These are phyloP conservation scores for Tenthredo amoena DNA, from an alignment of 2,888 invertebrate genomes.

Conservation along the genomic window DNA sequence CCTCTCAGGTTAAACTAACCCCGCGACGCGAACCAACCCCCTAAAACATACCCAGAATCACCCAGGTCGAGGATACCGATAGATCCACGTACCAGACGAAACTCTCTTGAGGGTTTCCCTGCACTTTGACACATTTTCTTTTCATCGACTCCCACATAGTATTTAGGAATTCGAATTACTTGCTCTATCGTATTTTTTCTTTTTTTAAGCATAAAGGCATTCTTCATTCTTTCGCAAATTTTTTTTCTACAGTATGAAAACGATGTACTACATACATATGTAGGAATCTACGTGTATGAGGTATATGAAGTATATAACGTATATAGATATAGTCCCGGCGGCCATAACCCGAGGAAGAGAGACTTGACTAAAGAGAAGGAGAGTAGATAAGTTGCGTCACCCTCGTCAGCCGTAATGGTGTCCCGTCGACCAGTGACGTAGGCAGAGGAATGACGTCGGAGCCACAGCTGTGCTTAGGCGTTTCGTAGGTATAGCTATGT, in stretches of 20 bases:
- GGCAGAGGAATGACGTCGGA: slow-evolving; percentile 35
- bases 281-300: not conserved
- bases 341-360: slow-evolving; percentile 28
- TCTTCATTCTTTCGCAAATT: not conserved
- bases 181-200: not conserved
- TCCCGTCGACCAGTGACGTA: slow-evolving; percentile 42
- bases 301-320: not conserved
- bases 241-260: not conserved
- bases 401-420: slow-evolving; percentile 45
- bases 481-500: not conserved
- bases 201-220: not conserved
- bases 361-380: not conserved
- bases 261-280: not conserved
- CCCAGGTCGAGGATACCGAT: not conserved
- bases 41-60: not conserved
- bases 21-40: not conserved
- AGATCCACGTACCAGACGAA: not conserved
- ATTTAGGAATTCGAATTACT: not conserved
- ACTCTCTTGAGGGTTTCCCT: not conserved
- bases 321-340: not conserved
- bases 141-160: not conserved
- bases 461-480: slow-evolving; percentile 36
- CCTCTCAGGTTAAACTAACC: slow-evolving; percentile 46
- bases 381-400: slow-evolving; percentile 39
- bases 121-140: not conserved